phyloP scores from a whole-genome alignment of 2,113 vertebrate genomes.

The Oriolus oriolus region DNA sequence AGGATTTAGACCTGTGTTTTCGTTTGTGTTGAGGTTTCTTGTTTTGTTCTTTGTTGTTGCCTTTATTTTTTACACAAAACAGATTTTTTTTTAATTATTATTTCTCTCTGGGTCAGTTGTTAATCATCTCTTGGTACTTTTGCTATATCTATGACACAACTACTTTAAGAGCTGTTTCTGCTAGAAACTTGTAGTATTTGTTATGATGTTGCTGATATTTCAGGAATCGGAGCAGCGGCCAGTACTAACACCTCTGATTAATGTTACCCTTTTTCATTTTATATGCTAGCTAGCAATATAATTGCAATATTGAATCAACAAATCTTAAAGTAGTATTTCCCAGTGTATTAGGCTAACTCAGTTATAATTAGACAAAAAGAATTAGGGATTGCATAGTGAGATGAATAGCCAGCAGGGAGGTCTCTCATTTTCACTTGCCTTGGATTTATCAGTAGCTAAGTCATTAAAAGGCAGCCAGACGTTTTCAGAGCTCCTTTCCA shows the following conservation, averaged over 20 bases:
- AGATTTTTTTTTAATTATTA: neutral
- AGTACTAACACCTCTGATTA: conserved; percentile 61
- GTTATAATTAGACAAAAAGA: neutral
- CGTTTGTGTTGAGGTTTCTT: neutral
- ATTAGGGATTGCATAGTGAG: neutral
- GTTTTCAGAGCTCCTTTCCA: conserved; percentile 30
- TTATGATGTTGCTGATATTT: conserved; percentile 45
- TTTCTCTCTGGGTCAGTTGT: conserved; percentile 76
- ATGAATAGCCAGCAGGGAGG: neutral
- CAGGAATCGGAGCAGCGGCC: conserved; percentile 66
- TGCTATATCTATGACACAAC: conserved; percentile 65
- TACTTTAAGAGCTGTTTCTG: conserved; percentile 46
- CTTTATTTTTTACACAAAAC: conserved; percentile 67
- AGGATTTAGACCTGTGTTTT: conserved; percentile 3
- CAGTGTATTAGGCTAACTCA: neutral
- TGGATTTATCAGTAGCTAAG: conserved; percentile 38
- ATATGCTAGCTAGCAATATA: neutral
- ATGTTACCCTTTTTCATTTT: neutral
- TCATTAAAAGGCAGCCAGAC: neutral
- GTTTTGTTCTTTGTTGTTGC: neutral
- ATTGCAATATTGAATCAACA: neutral
- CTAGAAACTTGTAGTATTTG: conserved; percentile 50
- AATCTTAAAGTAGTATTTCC: conserved; percentile 20
- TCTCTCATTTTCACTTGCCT: conserved; percentile 12
- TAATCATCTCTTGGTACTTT: conserved; percentile 88